Base-by-base conservation (phyloP, 2,888 invertebrate species). In the Protonemura montana region DNA sequence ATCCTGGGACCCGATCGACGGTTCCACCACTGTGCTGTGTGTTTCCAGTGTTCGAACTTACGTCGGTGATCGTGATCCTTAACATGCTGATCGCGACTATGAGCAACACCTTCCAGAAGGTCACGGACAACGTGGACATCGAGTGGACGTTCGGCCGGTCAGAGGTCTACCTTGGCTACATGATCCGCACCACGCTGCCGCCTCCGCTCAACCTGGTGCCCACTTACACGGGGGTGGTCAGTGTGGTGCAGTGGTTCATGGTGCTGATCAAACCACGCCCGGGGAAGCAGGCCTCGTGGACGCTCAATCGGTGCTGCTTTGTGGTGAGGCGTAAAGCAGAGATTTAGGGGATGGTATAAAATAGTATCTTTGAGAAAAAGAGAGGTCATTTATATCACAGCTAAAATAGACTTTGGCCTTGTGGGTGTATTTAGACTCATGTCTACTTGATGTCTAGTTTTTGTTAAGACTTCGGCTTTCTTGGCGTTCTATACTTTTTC, bases 11-110 rank as follows among this genome's bases (percentile, higher is more conserved):
- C 41, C 6, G 5, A 13, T 13, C 13, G 41, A 41, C 41, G 41
- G 6, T 13, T 5, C 41, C 41, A 5, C 41, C 41, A 41, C 41
- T 13, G n/a, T n/a, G 35, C 59, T 29, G 16, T 30, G 76, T 21
- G 87, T 87, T 91, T 89, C 89, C 91, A 89, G 92, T 90, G 87
- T 96, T 95, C 90, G 95, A 95, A 91, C 94, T 96, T 59, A 93
- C 95, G 89, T 94, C 94, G 86, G 95, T 95, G 86, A 94, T 96
- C 88, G 94, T 96, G 88, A 93, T 96, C 76, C 91, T 96, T 88
- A 96, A 96, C 90, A 96, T 96, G 96, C 91, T 95, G 87, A 95
- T 96, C 89, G 96, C 96, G n/a, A 95, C 95, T 27, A 95, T 96
- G 95, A 94, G 95, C 0, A 95, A 95, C 88, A 95, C 95, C 0